Evolutionary conservation across 2,888 invertebrate genomes (phyloP), one percentile per base, ranked within the genome.

Genomic region (Himalopsyche kuldschensis): DNA sequence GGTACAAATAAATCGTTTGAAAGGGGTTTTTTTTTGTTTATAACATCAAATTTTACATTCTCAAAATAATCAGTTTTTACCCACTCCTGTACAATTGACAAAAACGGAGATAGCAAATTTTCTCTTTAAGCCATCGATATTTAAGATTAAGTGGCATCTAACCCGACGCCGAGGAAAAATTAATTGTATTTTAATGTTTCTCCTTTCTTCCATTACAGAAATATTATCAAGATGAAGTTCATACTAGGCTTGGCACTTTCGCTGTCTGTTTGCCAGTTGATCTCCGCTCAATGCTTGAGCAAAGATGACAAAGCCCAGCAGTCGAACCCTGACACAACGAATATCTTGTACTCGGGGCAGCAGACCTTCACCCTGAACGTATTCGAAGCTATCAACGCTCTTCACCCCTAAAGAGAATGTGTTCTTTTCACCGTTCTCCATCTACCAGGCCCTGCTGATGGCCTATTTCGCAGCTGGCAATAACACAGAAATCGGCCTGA

Each of bases 401-500:
- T 93, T 24, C 93, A 94, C 86, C 93, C 94, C 0, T n/a, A 91
- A 93, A 69, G 95, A 95, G 87, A 97, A 97, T 89, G 90, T 97
- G 63, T 97, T 97, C 92, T 97, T 96, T 89, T 97, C 97, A 6
- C 97, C 97, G 0, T 95, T 96, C 90, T 97, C 97, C 87, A 94
- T 97, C 17, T 95, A 96, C 88, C 95, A 97, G 87, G 95, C 97
- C 0, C 88, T 97, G 46, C 89, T 95, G 78, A 90, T 97, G 85
- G 95, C 96, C 0, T 97, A 96, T 88, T 96, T 97, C 88, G 94
- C 96, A 0, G 91, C 96, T 0, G 93, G 93, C 0, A 94, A 94
- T 17, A 92, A 93, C 79, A 97, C 97, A 0, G 96, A 97, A 88
- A 88, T 89, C 5, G 90, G 93, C 11, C 88, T 96, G 82, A 94